These are phyloP conservation scores for Tiliacea citrago DNA, from an alignment of 2,888 invertebrate species.

Conservation along the genomic window DNA sequence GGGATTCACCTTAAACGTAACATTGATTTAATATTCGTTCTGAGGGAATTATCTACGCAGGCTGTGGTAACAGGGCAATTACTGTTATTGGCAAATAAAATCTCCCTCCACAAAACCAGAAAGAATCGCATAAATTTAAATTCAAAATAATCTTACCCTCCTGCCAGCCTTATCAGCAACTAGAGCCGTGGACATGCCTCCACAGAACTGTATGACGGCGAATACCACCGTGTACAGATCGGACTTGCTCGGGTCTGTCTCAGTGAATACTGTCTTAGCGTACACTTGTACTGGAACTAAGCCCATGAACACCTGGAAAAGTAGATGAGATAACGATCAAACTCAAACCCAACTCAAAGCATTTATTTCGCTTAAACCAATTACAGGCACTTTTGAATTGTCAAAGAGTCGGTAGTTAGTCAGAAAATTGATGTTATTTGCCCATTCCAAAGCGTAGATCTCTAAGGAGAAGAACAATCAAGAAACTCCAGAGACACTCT, in stretches of 20 bases:
- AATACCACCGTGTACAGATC: slow-evolving; percentile 91
- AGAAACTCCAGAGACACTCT: no score
- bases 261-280: slow-evolving; percentile 88
- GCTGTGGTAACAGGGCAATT: neutral
- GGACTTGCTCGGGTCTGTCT: slow-evolving; percentile 88
- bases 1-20: no score
- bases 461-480: no score
- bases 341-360: no score
- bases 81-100: neutral
- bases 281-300: slow-evolving; percentile 86
- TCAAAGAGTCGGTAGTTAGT: no score
- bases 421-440: no score
- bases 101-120: neutral
- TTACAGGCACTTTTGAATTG: no score
- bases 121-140: neutral
- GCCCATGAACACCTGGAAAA: slow-evolving; percentile 84
- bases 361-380: no score
- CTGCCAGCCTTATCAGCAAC: slow-evolving; percentile 92
- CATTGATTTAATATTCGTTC: neutral
- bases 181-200: slow-evolving; percentile 83
- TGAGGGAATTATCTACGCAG: neutral
- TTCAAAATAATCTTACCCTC: slow-evolving; percentile 77
- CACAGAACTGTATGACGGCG: slow-evolving; percentile 89
- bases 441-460: no score
- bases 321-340: neutral